phyloP scores from a whole-genome alignment of 2,888 invertebrate genomes.

The Agrilus mali region DNA sequence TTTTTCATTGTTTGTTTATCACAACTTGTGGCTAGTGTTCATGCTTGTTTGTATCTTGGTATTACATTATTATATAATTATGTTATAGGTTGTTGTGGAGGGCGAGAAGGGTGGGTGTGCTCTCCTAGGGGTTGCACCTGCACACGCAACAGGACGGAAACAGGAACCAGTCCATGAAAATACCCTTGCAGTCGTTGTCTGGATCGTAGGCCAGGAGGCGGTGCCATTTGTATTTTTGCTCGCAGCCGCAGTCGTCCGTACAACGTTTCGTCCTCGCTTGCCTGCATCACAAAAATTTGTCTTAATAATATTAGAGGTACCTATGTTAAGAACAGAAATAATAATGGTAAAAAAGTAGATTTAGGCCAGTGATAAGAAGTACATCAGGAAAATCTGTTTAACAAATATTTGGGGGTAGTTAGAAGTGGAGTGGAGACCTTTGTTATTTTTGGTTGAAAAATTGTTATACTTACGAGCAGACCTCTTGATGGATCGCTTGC shows the following conservation, averaged over 20 bases:
- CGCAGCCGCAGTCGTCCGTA: slow-evolving; percentile 77
- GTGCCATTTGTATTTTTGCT: slow-evolving; percentile 83
- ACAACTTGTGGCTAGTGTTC: too few relatives aligned
- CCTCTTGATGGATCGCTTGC: slow-evolving; percentile 90
- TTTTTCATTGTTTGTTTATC: too few relatives aligned
- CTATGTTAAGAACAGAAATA: too few relatives aligned
- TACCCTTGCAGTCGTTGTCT: slow-evolving; percentile 83
- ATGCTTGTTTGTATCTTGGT: too few relatives aligned
- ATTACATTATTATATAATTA: too few relatives aligned
- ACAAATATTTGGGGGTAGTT: too few relatives aligned
- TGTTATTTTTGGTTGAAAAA: background rate
- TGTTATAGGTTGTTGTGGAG: too few relatives aligned
- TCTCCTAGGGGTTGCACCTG: slow-evolving; percentile 37
- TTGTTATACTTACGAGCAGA: slow-evolving; percentile 64
- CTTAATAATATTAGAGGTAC: too few relatives aligned
- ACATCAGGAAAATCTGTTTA: too few relatives aligned
- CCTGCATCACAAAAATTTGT: slow-evolving; percentile 36
- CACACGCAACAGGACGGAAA: slow-evolving; percentile 92
- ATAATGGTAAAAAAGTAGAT: too few relatives aligned
- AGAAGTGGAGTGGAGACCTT: background rate
- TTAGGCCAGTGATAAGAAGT: too few relatives aligned
- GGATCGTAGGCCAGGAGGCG: slow-evolving; percentile 83
- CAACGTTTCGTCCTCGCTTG: slow-evolving; percentile 71
- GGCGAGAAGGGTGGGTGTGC: slow-evolving; percentile 1
- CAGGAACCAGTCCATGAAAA: slow-evolving; percentile 90